Conservation (phyloP, 1,140 invertebrate species). For the Diorhabda sublineata region DNA sequence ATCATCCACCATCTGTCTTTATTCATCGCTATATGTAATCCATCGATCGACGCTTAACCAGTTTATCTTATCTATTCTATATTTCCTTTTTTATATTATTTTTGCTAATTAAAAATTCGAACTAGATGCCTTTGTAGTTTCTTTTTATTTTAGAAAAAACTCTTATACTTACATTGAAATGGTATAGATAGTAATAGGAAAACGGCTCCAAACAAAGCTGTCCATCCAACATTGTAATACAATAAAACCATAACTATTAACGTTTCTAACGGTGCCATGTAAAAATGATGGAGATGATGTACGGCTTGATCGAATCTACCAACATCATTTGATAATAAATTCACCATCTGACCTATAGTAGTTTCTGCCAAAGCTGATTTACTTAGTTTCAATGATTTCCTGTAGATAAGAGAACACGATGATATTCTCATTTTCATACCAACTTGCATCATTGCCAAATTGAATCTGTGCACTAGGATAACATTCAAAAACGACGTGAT, state of each 20-base stretch:
- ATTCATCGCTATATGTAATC: too few relatives aligned
- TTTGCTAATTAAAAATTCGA: too few relatives aligned
- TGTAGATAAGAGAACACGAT: conserved; percentile 74
- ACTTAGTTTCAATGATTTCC: conserved; percentile 64
- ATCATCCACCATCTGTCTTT: too few relatives aligned
- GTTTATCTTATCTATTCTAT: too few relatives aligned
- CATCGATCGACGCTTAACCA: too few relatives aligned
- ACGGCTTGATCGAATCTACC: conserved; percentile 64
- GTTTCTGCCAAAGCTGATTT: conserved; percentile 67
- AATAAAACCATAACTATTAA: conserved; percentile 68
- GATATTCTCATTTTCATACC: conserved; percentile 79
- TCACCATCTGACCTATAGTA: conserved; percentile 78
- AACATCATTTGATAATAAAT: conserved; percentile 80
- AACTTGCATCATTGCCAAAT: conserved; percentile 58
- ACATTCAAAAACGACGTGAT: conserved; percentile 59
- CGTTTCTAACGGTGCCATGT: conserved; percentile 72
- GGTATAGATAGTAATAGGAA: conserved; percentile 78
- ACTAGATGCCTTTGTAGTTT: too few relatives aligned
- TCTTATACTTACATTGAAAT: conserved; percentile 61
- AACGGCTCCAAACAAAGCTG: conserved; percentile 62
- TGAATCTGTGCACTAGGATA: conserved; percentile 69
- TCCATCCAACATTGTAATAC: conserved; percentile 65
- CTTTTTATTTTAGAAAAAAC: too few relatives aligned
- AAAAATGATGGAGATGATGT: conserved; percentile 62
- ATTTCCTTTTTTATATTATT: too few relatives aligned